Conservation (phyloP, 2,797 vertebrate species). For the Dendrocincla fuliginosa region DNA sequence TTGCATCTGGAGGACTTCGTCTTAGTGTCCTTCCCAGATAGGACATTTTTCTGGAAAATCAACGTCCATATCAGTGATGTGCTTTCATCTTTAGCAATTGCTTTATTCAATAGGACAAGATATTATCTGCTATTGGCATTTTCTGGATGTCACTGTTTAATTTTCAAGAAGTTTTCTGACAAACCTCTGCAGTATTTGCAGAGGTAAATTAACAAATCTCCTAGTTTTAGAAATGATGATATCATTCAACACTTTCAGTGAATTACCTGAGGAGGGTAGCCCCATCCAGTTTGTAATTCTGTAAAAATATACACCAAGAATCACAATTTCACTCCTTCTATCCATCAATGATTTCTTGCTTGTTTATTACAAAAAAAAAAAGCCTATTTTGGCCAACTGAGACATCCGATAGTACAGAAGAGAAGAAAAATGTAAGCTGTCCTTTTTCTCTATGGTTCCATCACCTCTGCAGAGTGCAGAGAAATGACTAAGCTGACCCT, state of each 20-base stretch:
- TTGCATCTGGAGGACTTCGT: neutral
- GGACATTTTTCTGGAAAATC: neutral
- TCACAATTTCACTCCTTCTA: neutral
- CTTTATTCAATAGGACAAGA: neutral
- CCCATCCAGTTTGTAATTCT: neutral
- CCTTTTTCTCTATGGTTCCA: neutral
- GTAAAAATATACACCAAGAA: neutral
- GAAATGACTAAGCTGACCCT: neutral
- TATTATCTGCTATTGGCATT: neutral
- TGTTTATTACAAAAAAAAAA: neutral
- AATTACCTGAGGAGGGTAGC: neutral
- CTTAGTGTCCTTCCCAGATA: neutral
- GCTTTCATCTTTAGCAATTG: neutral
- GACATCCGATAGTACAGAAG: neutral
- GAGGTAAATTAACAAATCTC: neutral
- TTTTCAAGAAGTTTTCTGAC: neutral
- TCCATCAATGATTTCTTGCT: neutral
- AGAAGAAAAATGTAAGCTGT: neutral
- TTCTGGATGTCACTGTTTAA: neutral
- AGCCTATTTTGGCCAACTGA: accelerated
- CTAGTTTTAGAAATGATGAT: accelerated
- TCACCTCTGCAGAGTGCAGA: neutral
- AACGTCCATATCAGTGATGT: neutral
- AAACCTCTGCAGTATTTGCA: neutral
- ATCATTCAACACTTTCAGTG: neutral